Evolutionary conservation across 35 echinoderm and acorn worm genomes (phyloP).

Genomic region (Ophiothrix spiculata): DNA sequence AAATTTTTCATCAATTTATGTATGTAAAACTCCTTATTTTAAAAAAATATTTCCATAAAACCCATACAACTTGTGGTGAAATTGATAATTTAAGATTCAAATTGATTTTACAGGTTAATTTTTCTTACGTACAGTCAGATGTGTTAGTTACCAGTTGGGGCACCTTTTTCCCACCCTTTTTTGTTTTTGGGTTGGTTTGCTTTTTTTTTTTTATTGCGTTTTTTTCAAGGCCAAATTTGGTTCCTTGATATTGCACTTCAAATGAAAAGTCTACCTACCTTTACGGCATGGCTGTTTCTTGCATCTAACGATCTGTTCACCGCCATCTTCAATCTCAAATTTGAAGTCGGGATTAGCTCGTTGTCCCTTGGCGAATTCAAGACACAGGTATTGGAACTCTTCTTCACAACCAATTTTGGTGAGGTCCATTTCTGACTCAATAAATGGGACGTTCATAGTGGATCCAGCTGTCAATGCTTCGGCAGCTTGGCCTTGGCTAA

Average conservation of each 20-base stretch:
- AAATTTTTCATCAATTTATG: too few relatives aligned
- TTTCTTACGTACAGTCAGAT: too few relatives aligned
- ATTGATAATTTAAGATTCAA: too few relatives aligned
- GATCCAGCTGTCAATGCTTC: conserved; percentile 15
- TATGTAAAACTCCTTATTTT: too few relatives aligned
- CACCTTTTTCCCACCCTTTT: too few relatives aligned
- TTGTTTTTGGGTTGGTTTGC: too few relatives aligned
- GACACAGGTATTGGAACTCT: conserved; percentile 67
- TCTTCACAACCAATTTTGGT: conserved; percentile 75
- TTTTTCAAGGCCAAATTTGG: background rate
- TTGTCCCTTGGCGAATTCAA: conserved; percentile 77
- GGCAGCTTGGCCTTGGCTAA: conserved; percentile 39
- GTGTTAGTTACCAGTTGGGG: too few relatives aligned
- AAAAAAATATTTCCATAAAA: too few relatives aligned
- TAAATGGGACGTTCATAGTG: conserved; percentile 15
- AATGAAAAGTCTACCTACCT: conserved; percentile 52
- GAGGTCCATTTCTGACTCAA: conserved; percentile 68
- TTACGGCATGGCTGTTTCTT: conserved; percentile 70
- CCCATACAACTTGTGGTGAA: too few relatives aligned
- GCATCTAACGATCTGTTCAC: conserved; percentile 59
- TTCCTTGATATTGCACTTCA: too few relatives aligned
- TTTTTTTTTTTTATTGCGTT: too few relatives aligned
- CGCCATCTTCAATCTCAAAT: conserved; percentile 65
- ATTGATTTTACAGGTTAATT: too few relatives aligned
- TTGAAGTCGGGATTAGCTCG: conserved; percentile 76